Conservation (phyloP, 2,797 vertebrate species). For the Molothrus ater region DNA sequence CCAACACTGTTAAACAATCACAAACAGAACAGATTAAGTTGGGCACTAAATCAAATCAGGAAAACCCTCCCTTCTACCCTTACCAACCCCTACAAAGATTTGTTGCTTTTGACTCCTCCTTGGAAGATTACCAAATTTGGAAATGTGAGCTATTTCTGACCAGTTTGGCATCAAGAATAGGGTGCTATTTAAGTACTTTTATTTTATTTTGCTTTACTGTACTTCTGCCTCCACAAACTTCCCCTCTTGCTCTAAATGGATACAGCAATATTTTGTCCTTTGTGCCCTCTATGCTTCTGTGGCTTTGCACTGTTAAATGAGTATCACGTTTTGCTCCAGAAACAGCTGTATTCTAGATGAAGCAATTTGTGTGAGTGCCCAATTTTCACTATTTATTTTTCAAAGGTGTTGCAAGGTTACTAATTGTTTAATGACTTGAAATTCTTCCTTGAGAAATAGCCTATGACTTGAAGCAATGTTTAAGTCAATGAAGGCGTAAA, state of each 20-base stretch:
- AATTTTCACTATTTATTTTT: background rate
- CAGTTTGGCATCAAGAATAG: background rate
- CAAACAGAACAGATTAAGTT: background rate
- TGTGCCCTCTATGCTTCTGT: background rate
- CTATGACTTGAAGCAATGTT: background rate
- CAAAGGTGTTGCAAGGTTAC: background rate
- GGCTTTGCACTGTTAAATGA: background rate
- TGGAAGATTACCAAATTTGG: slow-evolving; percentile 31
- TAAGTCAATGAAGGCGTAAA: background rate
- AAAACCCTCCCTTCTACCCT: background rate
- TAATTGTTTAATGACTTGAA: background rate
- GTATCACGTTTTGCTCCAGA: background rate
- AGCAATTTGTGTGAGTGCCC: background rate
- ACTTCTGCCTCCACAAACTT: background rate
- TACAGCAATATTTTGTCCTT: background rate
- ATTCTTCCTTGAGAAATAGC: background rate
- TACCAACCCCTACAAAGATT: background rate
- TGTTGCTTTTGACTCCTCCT: background rate
- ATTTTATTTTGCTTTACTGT: background rate
- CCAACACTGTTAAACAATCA: background rate
- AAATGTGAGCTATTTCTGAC: background rate
- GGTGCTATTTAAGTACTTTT: background rate
- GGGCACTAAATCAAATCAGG: slow-evolving; percentile 16
- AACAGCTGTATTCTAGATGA: background rate
- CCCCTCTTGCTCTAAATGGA: background rate